Evolutionary conservation across 2,113 vertebrate genomes (phyloP).

Genomic region (Sapajus apella): DNA sequence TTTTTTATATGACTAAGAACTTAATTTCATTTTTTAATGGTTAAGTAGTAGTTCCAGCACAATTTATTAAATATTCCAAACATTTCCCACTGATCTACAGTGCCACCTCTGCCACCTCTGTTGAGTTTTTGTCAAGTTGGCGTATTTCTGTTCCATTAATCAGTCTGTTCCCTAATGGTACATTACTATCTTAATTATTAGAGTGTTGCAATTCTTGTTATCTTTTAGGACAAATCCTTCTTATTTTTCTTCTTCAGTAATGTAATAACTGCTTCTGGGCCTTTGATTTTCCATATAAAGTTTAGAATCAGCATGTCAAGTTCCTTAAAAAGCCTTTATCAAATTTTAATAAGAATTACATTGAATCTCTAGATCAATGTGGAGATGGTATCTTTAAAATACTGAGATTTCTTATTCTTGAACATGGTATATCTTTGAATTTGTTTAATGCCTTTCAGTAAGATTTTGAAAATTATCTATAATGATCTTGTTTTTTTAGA

Average conservation of each 20-base stretch:
- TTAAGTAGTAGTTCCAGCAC: background rate
- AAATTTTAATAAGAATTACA: background rate
- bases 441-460: background rate
- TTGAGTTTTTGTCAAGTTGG: background rate
- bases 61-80: background rate
- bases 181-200: background rate
- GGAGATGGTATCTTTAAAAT: background rate
- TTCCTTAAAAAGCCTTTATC: background rate
- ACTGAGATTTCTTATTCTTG: background rate
- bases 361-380: background rate
- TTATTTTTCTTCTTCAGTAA: background rate
- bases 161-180: background rate
- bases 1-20: background rate
- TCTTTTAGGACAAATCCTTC: background rate
- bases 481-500: background rate
- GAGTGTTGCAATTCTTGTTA: background rate
- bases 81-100: background rate
- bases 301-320: background rate
- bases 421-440: background rate
- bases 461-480: background rate
- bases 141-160: background rate
- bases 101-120: background rate
- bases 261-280: background rate
- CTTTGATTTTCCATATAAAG: background rate
- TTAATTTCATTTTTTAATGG: background rate